Conservation (phyloP, 2,888 invertebrate species). For the Eupithecia dodoneata region DNA sequence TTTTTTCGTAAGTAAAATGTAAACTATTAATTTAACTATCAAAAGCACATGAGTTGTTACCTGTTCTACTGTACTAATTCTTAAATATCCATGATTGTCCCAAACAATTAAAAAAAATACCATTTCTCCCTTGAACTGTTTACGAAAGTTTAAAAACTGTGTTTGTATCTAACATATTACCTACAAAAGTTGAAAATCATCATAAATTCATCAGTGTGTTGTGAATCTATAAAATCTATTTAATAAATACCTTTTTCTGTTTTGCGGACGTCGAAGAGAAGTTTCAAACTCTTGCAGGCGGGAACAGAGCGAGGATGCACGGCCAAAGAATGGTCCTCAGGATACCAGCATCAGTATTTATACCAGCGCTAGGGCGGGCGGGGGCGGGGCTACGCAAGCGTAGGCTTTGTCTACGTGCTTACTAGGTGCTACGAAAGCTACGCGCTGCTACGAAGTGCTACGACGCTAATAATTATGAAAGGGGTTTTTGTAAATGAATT, state of each 20-base stretch:
- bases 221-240: background rate
- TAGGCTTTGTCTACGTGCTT: conserved; percentile 45
- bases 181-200: background rate
- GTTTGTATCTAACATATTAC: background rate
- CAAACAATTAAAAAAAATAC: background rate
- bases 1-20: no score
- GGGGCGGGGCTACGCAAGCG: conserved; percentile 79
- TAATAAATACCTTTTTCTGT: conserved; percentile 8
- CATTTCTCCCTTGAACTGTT: background rate
- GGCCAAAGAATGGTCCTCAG: conserved; percentile 59
- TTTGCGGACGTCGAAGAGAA: conserved; percentile 36
- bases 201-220: background rate
- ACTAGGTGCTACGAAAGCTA: conserved; percentile 23
- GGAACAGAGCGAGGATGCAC: conserved; percentile 67
- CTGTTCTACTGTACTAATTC: background rate
- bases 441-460: background rate
- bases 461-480: background rate
- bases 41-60: background rate
- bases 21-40: background rate
- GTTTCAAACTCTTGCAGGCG: conserved; percentile 37
- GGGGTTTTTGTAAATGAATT: background rate
- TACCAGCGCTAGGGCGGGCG: conserved; percentile 68
- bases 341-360: conserved; percentile 62
- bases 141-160: background rate
- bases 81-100: background rate